A percentile compares a stretch with the other conserved stretches of the same genome.
phyloP scores from a whole-genome alignment of 2,888 invertebrate genomes.

The Lutraria lutraria region DNA sequence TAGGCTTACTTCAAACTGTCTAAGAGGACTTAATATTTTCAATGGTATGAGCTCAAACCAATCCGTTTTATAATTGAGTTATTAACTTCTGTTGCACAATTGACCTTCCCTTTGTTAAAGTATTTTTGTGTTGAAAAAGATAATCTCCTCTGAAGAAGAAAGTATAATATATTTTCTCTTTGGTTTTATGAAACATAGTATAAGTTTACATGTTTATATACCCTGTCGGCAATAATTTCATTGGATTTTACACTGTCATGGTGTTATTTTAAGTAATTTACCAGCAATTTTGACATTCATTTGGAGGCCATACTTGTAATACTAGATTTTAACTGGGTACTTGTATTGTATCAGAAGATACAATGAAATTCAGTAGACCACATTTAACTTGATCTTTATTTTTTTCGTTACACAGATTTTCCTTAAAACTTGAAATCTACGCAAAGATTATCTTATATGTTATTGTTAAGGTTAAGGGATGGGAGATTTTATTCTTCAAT shows the following conservation, averaged over 20 bases:
- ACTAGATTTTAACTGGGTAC: constrained; percentile 17
- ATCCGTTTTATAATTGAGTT: constrained; percentile 19
- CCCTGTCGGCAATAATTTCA: constrained; percentile 6
- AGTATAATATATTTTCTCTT: background rate
- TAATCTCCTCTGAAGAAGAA: background rate
- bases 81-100: constrained; percentile 1
- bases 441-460: background rate
- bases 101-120: background rate
- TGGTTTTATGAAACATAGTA: background rate
- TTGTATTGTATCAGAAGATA: background rate
- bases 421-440: constrained; percentile 8
- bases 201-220: constrained; percentile 17
- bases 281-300: constrained; percentile 14
- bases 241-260: background rate
- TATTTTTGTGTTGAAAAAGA: background rate
- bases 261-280: constrained; percentile 44
- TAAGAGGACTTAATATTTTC: background rate
- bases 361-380: constrained; percentile 32
- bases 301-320: constrained; percentile 31
- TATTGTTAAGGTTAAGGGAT: background rate
- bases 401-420: constrained; percentile 30
- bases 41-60: background rate
- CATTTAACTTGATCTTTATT: background rate
- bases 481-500: background rate
- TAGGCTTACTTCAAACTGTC: background rate